Evolutionary conservation across 2,797 vertebrate species (phyloP).

Genomic region (Lateolabrax maculatus): DNA sequence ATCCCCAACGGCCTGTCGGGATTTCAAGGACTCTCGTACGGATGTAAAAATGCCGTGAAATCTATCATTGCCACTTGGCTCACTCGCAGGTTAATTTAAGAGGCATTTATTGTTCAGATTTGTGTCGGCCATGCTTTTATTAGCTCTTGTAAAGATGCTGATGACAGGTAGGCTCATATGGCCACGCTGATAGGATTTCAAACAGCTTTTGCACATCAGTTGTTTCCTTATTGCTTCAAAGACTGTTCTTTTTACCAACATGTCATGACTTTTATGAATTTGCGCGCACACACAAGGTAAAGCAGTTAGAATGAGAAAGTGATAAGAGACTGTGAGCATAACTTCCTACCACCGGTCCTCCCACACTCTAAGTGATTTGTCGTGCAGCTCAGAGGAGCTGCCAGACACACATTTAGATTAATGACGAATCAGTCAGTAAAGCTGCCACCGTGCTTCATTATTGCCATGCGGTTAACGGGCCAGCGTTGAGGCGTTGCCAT

Average conservation of each 20-base stretch:
- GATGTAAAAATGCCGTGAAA: slow-evolving; percentile 16
- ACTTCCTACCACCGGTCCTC: slow-evolving; percentile 30
- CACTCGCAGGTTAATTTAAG: slow-evolving; percentile 17
- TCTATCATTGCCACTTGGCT: slow-evolving; percentile 14
- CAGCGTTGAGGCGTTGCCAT: slow-evolving; percentile 75
- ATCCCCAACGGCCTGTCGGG: slow-evolving; percentile 28
- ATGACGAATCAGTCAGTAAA: slow-evolving; percentile 74
- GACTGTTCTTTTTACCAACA: neutral
- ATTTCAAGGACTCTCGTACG: slow-evolving; percentile 4
- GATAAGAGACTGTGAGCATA: slow-evolving; percentile 24
- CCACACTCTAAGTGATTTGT: slow-evolving; percentile 58
- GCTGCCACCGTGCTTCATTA: slow-evolving; percentile 73
- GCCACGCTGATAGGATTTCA: slow-evolving; percentile 22
- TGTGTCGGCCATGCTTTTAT: neutral
- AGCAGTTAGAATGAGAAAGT: slow-evolving; percentile 26
- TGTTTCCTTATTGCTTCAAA: slow-evolving; percentile 17
- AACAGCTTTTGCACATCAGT: slow-evolving; percentile 19
- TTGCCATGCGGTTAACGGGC: slow-evolving; percentile 64
- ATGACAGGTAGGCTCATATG: neutral
- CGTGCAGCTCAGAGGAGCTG: slow-evolving; percentile 54
- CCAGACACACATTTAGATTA: slow-evolving; percentile 75
- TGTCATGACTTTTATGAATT: slow-evolving; percentile 29
- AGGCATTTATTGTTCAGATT: neutral
- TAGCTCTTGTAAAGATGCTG: slow-evolving; percentile 15
- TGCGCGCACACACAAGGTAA: neutral